phyloP scores from a whole-genome alignment of 2,113 vertebrate genomes.

The Baryphthengus martii region DNA sequence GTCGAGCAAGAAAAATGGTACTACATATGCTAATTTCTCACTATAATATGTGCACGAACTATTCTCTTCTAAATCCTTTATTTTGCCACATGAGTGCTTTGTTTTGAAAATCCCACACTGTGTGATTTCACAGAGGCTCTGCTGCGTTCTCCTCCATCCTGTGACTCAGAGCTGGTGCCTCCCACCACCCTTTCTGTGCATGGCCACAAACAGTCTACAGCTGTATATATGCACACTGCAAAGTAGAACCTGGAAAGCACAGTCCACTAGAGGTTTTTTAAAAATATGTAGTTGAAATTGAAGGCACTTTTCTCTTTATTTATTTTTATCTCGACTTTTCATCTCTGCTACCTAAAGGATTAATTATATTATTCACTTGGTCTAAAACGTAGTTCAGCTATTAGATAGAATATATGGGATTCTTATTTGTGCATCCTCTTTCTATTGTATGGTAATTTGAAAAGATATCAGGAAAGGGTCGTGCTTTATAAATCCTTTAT shows the following conservation, averaged over 20 bases:
- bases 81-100: constrained; percentile 56
- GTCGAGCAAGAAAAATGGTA: constrained; percentile 32
- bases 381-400: neutral
- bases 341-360: neutral
- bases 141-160: neutral
- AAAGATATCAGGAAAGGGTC: neutral
- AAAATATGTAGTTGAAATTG: neutral
- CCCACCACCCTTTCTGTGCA: neutral
- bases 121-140: constrained; percentile 8
- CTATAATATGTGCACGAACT: constrained; percentile 23
- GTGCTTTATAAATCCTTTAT: neutral
- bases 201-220: neutral
- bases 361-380: neutral
- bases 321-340: neutral
- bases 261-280: neutral
- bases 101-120: constrained; percentile 44
- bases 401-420: neutral
- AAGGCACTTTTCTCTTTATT: neutral
- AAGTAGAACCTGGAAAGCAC: neutral
- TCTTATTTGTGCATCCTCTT: neutral
- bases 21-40: constrained; percentile 60
- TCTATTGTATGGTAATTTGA: neutral
- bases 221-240: neutral
- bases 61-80: constrained; percentile 16
- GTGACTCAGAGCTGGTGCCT: neutral